A percentile compares a stretch with the other conserved stretches of the same genome.
Evolutionary conservation across 2,113 vertebrate genomes (phyloP).

Genomic region (Eurypyga helias): DNA sequence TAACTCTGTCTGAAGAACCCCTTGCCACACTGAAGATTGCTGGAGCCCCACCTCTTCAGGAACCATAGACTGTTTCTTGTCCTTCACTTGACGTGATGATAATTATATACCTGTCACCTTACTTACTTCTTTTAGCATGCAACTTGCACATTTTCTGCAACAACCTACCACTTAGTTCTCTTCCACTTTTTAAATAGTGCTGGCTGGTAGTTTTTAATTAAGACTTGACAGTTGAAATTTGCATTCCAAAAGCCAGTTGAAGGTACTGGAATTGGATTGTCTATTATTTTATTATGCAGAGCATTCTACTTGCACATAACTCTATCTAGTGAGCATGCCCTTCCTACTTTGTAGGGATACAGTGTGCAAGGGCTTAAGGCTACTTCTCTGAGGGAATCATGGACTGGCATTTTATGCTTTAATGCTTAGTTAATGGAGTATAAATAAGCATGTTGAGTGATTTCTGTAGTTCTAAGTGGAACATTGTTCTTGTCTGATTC

Average conservation of each 20-base stretch:
- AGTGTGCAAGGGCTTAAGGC: neutral
- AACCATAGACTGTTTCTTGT: conserved; percentile 61
- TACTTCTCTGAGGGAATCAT: neutral
- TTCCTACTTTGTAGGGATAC: neutral
- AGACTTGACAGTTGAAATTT: conserved; percentile 80
- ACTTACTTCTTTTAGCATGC: conserved; percentile 70
- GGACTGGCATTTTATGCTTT: conserved; percentile 48
- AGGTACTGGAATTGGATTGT: conserved; percentile 55
- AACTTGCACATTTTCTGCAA: conserved; percentile 58
- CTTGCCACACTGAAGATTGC: conserved; percentile 23
- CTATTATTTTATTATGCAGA: conserved; percentile 25
- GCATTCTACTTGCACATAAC: neutral
- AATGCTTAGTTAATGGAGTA: conserved; percentile 43
- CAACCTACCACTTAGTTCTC: conserved; percentile 80
- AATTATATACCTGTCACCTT: conserved; percentile 82
- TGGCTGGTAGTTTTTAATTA: conserved; percentile 82
- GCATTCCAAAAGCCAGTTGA: conserved; percentile 79
- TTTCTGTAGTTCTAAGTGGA: conserved; percentile 29
- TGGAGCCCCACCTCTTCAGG: conserved; percentile 47
- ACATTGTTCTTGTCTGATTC: neutral
- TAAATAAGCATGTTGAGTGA: conserved; percentile 31
- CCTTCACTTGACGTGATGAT: conserved; percentile 66
- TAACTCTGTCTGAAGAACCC: conserved; percentile 51
- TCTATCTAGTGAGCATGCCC: neutral
- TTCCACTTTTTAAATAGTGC: conserved; percentile 79